Base-by-base conservation (phyloP, 2,113 vertebrate species). In the Cisticola juncidis region DNA sequence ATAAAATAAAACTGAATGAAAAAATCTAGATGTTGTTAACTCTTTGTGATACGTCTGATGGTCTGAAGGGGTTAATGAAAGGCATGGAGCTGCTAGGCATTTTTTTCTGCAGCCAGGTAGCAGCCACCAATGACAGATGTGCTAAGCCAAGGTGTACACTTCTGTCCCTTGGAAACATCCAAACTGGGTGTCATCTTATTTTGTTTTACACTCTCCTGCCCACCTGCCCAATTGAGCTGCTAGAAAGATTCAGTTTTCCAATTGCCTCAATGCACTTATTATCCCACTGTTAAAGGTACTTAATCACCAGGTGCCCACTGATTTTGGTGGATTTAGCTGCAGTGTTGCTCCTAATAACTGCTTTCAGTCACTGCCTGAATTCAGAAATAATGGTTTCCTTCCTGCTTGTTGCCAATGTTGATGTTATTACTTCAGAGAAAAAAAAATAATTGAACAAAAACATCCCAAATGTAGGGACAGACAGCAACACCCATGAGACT, bases 401-500 rank as follows among this genome's bases (percentile, higher is more conserved):
- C 64, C 18, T 2, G 0, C 62, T 86, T 77, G 23, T 31, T 88
- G 54, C 20, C 14, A 28, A 5, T 2, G 5, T 42, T 65, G 66
- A 36, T 23, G 24, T 23, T 50, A 40, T 33, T 80, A 50, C 16
- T 3, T 0, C 4, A 2, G 36, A 44, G 42, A 26, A 42, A 53
- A 72, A 68, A 66, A 81, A 45, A 78, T 0, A 24, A 36, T 10
- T 35, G 14, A 79, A 54, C 11, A 69, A 80, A 68, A 71, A 4
- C 18, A 57, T 26, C 82, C 66, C 42, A 66, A 47, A 44, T 25
- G 14, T 23, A 50, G 6, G 26, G 54, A 42, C 54, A 90, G 66
- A 58, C 1, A 1, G 35, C 50, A 66, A 20, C 14, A 61, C 3
- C 12, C 14, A 1, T 0, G 2, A 42, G 23, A 69, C 36, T 68